A percentile compares a stretch with the other conserved stretches of the same genome.
These are phyloP conservation scores for Actinemys pallida DNA, from an alignment of 2,113 vertebrate genomes.

Conservation along the genomic window DNA sequence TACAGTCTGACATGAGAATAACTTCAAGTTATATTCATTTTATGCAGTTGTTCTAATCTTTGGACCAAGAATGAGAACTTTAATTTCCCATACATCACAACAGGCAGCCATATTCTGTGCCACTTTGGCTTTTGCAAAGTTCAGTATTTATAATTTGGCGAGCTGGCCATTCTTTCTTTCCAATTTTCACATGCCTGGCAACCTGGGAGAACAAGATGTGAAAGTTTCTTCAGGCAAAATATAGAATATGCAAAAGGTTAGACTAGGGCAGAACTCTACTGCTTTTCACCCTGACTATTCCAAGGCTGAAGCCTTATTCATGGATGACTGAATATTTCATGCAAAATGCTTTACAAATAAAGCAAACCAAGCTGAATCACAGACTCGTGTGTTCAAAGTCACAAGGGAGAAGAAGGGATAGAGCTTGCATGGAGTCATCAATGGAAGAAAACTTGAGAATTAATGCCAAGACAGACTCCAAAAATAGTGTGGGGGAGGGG, in stretches of 20 bases:
- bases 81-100: neutral
- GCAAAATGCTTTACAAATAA: neutral
- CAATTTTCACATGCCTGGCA: neutral
- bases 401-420: neutral
- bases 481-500: neutral
- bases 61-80: neutral
- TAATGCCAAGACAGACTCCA: neutral
- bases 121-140: neutral
- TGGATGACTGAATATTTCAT: neutral
- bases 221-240: neutral
- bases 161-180: neutral
- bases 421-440: neutral
- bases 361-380: neutral
- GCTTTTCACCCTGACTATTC: neutral
- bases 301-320: neutral
- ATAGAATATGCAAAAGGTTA: neutral
- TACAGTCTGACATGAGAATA: neutral
- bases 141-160: neutral
- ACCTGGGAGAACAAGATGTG: neutral
- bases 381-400: neutral
- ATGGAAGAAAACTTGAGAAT: neutral
- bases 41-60: neutral
- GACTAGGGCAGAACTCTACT: neutral
- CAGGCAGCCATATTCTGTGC: neutral
- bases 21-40: neutral